phyloP scores from a whole-genome alignment of 64 coral and sea anemone species.

The Stichodactyla mertensii region DNA sequence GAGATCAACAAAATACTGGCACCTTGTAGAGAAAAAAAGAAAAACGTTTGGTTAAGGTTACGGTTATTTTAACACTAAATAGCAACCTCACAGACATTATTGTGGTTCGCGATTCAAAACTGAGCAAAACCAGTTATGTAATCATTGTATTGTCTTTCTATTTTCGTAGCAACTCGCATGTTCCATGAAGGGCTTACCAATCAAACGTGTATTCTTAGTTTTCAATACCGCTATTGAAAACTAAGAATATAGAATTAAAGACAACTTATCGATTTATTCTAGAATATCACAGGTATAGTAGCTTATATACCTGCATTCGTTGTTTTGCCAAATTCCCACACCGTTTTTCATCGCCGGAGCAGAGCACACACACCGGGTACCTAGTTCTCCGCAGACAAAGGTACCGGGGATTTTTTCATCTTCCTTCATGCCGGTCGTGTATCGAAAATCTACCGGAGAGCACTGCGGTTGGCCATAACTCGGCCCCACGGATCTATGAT shows the following conservation, averaged over 20 bases:
- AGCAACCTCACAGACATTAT: neutral
- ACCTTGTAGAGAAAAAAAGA: constrained; percentile 33
- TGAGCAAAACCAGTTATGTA: no score
- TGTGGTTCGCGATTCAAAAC: no score
- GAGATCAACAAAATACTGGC: constrained; percentile 93
- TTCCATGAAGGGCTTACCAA: no score
- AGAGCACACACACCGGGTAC: constrained; percentile 90
- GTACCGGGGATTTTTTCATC: constrained; percentile 16
- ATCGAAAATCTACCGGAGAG: neutral
- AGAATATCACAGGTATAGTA: neutral
- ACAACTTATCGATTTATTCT: no score
- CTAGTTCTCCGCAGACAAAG: constrained; percentile 73
- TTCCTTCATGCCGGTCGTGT: neutral
- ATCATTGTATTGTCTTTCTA: no score
- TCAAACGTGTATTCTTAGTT: no score
- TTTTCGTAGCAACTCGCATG: no score
- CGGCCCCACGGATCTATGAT: constrained; percentile 18
- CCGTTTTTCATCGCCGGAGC: constrained; percentile 40
- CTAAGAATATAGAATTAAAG: no score
- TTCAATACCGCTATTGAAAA: no score
- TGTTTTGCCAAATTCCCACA: constrained; percentile 37
- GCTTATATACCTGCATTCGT: constrained; percentile 62
- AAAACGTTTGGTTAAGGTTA: no score
- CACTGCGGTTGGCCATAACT: constrained; percentile 27
- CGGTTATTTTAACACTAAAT: neutral